Base-by-base conservation (phyloP, 2,888 invertebrate species). In the Linnaemya tessellans region DNA sequence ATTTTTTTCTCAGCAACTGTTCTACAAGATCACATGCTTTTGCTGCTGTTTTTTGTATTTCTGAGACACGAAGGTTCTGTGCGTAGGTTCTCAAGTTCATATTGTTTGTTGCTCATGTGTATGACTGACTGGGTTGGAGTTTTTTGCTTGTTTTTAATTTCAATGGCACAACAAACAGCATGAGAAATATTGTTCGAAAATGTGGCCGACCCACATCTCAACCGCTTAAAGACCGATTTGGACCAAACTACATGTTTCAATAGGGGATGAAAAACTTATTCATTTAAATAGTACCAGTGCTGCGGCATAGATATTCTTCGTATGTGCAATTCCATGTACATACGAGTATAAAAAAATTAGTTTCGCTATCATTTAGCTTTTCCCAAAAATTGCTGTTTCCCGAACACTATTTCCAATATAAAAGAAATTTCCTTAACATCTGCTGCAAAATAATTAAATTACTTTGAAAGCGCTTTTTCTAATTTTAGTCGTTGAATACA, bases 71-170 rank as follows among this genome's bases (percentile, higher is more conserved):
- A 82, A 80, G 85, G 85, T 82, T 85, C 79, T 85, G 43, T 75
- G 85, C 85, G 85, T 85, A 85, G 85, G 85, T 82, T 85, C 79
- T 80, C 85, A 85, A 85, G 82, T 82, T 85, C 79, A 82, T 60
- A 51, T 70, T 64, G 35, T 46, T 79, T 58, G 41, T n/a, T 73
- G 13, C 20, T 58, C 7, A 8, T 58, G 30, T 64, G 54, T 30
- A 30, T 30, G 70, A 56, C 20, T 49, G 43, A 73, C 64, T 65
- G 51, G 67, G 56, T 58, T 64, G 64, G 56, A 18, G 46, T 58
- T 65, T 60, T 51, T 30, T 49, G 51, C 62, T 18, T 20, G 13
- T 30, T 78, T 77, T 60, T 13, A 54, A 49, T 58, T 78, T 64
- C 65, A 74, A 51, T 58, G 30, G 79, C 67, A 67, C 20, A 79